phyloP scores from a whole-genome alignment of 1,140 invertebrate species.

The Zaprionus ornatus region DNA sequence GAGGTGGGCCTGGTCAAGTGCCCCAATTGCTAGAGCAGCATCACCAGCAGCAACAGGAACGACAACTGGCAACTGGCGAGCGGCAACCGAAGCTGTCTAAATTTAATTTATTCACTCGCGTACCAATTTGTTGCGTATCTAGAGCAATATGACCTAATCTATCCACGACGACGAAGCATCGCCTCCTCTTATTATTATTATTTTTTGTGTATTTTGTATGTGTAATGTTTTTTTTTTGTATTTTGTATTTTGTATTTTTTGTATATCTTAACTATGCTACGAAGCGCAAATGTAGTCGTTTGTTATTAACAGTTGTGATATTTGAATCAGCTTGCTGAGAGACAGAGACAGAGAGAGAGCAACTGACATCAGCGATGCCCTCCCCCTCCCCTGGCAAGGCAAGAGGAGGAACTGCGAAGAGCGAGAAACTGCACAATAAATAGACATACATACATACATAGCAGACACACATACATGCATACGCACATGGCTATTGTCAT shows the following conservation, averaged over 20 bases:
- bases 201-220: conserved; percentile 21
- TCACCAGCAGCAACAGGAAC: not conserved
- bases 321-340: conserved; percentile 47
- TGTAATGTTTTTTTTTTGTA: conserved; percentile 50
- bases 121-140: conserved; percentile 23
- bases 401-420: not conserved
- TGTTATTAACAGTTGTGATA: conserved; percentile 78
- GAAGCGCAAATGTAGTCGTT: conserved; percentile 62
- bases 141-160: conserved; percentile 11
- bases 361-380: conserved; percentile 7
- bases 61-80: not conserved
- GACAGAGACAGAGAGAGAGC: conserved; percentile 17
- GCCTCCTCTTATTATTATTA: not conserved
- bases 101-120: conserved; percentile 39
- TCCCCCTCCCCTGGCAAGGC: not conserved
- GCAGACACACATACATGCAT: conserved; percentile 36
- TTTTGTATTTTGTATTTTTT: conserved; percentile 30
- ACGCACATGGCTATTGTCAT: not conserved
- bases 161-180: not conserved
- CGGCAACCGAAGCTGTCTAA: conserved; percentile 20
- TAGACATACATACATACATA: conserved; percentile 18
- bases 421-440: conserved; percentile 34
- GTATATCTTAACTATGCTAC: conserved; percentile 28
- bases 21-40: conserved; percentile 87
- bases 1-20: conserved; percentile 96